Conservation (phyloP, 2,797 vertebrate genomes). For the Simalia tracyae region DNA sequence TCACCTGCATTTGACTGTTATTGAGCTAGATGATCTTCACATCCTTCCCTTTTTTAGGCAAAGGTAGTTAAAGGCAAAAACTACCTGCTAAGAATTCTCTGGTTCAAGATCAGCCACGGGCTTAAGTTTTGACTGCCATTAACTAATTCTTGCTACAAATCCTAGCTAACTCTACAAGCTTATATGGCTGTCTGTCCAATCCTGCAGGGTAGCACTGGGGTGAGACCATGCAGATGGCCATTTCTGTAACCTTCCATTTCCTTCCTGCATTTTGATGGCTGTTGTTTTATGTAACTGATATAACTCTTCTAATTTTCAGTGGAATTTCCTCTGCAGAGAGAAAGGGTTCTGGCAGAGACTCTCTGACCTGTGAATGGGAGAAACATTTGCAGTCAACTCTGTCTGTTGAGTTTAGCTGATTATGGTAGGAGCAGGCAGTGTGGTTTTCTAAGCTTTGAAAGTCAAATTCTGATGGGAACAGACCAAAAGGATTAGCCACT, state of each 20-base stretch:
- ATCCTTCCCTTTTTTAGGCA: not conserved
- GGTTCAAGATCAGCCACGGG: not conserved
- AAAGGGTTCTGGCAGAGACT: not conserved
- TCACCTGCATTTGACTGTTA: too few relatives aligned
- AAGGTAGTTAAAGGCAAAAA: too few relatives aligned
- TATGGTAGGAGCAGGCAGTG: not conserved
- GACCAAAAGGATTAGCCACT: not conserved
- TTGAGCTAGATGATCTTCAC: not conserved
- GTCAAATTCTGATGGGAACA: not conserved
- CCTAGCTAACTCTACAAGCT: too few relatives aligned
- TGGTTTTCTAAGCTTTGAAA: not conserved
- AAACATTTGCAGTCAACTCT: not conserved
- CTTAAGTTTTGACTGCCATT: too few relatives aligned
- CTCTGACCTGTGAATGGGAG: not conserved
- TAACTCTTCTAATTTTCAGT: conserved; percentile 12
- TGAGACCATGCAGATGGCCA: conserved; percentile 14
- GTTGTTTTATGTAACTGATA: conserved; percentile 17
- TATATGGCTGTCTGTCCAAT: too few relatives aligned
- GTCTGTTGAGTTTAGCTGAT: not conserved
- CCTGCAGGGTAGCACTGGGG: not conserved
- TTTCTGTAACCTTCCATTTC: conserved; percentile 23
- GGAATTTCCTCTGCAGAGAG: conserved; percentile 15
- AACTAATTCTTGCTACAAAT: too few relatives aligned
- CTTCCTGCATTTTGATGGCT: conserved; percentile 8
- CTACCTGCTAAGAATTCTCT: not conserved